Conservation (phyloP, 2,888 invertebrate species). For the Harmothoe impar region DNA sequence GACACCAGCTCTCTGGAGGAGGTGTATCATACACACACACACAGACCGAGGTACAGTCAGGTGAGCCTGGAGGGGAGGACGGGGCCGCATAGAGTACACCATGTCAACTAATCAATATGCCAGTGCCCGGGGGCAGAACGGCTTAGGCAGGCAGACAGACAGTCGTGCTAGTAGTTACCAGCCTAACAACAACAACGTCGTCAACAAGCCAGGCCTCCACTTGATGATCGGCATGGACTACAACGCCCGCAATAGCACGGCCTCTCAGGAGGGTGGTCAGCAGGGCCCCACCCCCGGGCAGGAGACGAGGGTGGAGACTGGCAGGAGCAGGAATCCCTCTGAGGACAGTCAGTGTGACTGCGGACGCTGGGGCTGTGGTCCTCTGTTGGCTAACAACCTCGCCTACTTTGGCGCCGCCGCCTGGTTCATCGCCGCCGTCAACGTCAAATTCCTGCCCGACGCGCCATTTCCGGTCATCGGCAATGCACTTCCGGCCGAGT, state of each 20-base stretch:
- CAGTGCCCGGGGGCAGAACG: conserved; percentile 10
- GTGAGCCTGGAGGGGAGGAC: no score
- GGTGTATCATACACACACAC: no score
- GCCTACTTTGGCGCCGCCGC: conserved; percentile 64
- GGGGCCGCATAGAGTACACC: not conserved
- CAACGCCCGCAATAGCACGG: not conserved
- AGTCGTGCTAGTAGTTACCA: not conserved
- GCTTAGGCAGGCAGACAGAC: not conserved
- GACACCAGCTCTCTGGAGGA: no score
- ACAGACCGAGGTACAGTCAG: no score
- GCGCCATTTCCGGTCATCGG: conserved; percentile 62
- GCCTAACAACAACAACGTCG: not conserved
- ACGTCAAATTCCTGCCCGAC: conserved; percentile 58
- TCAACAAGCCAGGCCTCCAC: conserved; percentile 37
- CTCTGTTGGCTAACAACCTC: conserved; percentile 32
- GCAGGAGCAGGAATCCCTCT: not conserved
- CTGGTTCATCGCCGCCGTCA: conserved; percentile 62
- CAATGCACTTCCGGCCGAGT: conserved; percentile 62
- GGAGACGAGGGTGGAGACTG: not conserved
- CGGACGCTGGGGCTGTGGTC: conserved; percentile 42
- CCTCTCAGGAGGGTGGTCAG: not conserved
- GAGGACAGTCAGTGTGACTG: conserved; percentile 36
- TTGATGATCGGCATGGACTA: not conserved
- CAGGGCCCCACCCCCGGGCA: not conserved
- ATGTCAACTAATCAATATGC: not conserved